These are phyloP conservation scores for Drosophila helvetica DNA, from an alignment of 2,888 invertebrate genomes.

Conservation along the genomic window DNA sequence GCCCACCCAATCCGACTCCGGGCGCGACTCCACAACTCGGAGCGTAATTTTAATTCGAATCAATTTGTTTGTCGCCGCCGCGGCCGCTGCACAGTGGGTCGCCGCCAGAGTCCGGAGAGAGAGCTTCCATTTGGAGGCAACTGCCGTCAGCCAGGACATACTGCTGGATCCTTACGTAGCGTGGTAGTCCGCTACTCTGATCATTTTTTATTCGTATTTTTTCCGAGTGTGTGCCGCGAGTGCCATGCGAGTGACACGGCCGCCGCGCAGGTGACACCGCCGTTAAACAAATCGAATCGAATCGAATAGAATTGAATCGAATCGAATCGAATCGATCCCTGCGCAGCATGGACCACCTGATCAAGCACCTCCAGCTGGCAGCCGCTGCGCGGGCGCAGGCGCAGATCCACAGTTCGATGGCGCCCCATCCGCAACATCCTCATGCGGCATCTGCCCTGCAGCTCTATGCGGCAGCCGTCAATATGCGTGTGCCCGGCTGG, in stretches of 20 bases:
- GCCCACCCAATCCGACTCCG: conserved; percentile 10
- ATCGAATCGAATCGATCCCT: not conserved
- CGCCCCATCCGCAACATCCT: conserved; percentile 22
- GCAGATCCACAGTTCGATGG: conserved; percentile 20
- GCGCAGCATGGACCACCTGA: conserved; percentile 74
- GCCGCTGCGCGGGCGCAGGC: conserved; percentile 67
- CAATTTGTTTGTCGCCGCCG: conserved; percentile 79
- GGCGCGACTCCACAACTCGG: conserved; percentile 23
- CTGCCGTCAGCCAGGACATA: conserved; percentile 6
- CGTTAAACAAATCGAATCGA: not conserved
- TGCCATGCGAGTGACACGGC: conserved; percentile 1
- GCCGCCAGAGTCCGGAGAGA: conserved; percentile 4
- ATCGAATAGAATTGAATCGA: not conserved
- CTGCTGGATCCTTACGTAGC: not conserved
- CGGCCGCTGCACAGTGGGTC: conserved; percentile 58
- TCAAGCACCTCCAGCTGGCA: conserved; percentile 88
- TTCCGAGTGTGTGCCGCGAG: conserved; percentile 1
- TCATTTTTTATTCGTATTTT: conserved; percentile 3
- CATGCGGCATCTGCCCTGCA: conserved; percentile 86
- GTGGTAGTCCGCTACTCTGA: not conserved
- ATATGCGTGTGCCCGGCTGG: conserved; percentile 84
- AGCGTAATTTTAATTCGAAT: conserved; percentile 76
- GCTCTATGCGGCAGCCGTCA: conserved; percentile 88
- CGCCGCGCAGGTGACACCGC: not conserved
- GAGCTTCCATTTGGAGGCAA: not conserved